Evolutionary conservation across 1,140 invertebrate species (phyloP).

Genomic region (Drosophila micromelanica): DNA sequence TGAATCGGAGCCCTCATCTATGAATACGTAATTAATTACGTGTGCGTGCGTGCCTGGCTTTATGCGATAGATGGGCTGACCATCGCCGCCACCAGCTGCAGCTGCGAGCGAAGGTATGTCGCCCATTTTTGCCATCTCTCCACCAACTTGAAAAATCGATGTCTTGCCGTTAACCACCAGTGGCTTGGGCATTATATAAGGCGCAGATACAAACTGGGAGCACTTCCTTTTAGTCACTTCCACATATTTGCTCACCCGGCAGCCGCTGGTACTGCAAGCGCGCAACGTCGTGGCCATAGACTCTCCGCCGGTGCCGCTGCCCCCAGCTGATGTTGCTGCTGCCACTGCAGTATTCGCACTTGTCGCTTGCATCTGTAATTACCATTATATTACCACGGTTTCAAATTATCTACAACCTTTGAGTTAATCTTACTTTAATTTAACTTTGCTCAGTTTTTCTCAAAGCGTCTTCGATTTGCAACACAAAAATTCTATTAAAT

Average conservation of each 20-base stretch:
- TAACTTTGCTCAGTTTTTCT: background rate
- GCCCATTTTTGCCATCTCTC: conserved; percentile 60
- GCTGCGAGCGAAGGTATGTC: conserved; percentile 47
- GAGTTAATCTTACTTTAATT: too few species aligned
- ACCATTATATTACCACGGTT: background rate
- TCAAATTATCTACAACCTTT: background rate
- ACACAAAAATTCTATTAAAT: background rate
- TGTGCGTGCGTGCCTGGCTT: conserved; percentile 72
- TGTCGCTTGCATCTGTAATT: conserved; percentile 17
- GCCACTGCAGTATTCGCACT: background rate
- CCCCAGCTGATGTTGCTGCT: conserved; percentile 3
- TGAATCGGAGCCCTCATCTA: conserved; percentile 64
- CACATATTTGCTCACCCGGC: conserved; percentile 56
- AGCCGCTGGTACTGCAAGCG: conserved; percentile 52
- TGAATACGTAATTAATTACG: conserved; percentile 65
- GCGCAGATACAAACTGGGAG: conserved; percentile 55
- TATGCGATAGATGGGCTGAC: conserved; percentile 61
- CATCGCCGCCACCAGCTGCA: background rate
- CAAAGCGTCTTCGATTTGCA: conserved; percentile 23
- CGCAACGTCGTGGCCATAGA: conserved; percentile 25
- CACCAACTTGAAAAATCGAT: conserved; percentile 66
- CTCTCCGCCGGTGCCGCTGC: background rate
- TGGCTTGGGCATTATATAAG: conserved; percentile 63
- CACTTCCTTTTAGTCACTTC: conserved; percentile 68
- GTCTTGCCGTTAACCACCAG: conserved; percentile 63